Evolutionary conservation across 2,888 invertebrate species (phyloP).

Genomic region (Stegophylla sp.): DNA sequence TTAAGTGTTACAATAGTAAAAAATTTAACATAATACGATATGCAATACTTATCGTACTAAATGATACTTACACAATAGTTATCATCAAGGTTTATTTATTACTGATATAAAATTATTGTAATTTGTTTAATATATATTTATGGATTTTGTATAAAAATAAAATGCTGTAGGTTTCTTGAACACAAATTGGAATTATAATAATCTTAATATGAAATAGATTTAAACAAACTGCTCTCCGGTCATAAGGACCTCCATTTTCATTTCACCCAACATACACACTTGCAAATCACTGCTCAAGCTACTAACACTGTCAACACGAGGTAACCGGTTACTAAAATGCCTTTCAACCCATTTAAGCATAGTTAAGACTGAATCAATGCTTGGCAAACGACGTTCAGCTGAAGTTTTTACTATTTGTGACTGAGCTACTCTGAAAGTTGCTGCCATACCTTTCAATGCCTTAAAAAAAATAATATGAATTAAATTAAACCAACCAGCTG

Average conservation of each 20-base stretch:
- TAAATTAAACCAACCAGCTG: background rate
- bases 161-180: too few species aligned
- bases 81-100: too few species aligned
- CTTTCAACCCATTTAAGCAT: constrained; percentile 68
- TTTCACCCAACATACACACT: constrained; percentile 55
- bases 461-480: constrained; percentile 64
- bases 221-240: too few species aligned
- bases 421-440: constrained; percentile 86
- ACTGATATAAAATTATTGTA: too few species aligned
- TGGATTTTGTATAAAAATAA: too few species aligned
- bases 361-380: constrained; percentile 86
- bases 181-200: too few species aligned
- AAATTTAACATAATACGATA: too few species aligned
- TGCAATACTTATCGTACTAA: too few species aligned
- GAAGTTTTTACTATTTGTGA: constrained; percentile 85
- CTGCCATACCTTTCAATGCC: constrained; percentile 92
- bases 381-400: constrained; percentile 84
- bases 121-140: too few species aligned
- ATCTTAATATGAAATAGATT: too few species aligned
- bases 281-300: constrained; percentile 44
- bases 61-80: too few species aligned
- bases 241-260: constrained; percentile 60
- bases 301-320: constrained; percentile 53
- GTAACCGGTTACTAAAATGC: constrained; percentile 60
- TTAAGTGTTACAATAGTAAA: too few species aligned